Evolutionary conservation across 2,888 invertebrate genomes (phyloP), one percentile per base, ranked within the genome.

Genomic region (Lithophane leautieri): DNA sequence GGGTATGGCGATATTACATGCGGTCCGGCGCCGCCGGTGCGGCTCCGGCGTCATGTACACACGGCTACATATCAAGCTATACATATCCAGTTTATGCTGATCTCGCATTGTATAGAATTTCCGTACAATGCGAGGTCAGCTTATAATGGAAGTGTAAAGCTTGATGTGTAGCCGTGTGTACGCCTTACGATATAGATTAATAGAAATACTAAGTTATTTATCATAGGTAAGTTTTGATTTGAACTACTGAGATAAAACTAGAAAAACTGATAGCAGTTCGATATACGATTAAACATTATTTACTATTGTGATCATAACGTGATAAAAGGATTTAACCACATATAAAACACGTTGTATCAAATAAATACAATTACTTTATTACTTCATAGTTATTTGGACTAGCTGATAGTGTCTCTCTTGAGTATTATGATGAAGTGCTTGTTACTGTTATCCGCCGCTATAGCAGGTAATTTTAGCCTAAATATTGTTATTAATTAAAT

Each of bases 401-500:
- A 73, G 73, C 70, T 71, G 76, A 82, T 82, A 82, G 75, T 78
- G 72, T 63, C 68, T 66, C 63, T 74, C 67, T 77, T 73, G 73
- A 69, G 81, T 50, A 71, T 67, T 16, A 92, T 92, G 92, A 91
- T 92, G 92, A 91, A 91, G 90, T 90, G 86, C 77, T 68, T 90
- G 76, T 73, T 92, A 77, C 81, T 91, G 73, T 83, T 92, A 70
- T 86, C 88, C 78, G 65, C 91, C 87, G 90, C 88, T 87, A 90
- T 92, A 90, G 90, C 92, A 93, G 93, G 79, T 79, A 79, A 76
- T 54, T 47, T 62, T 56, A 40, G 1, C 8, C 14, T 52, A 28
- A 76, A 22, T 25, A 58, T 63, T 34, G 22, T 22, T 62, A 16
- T 14, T 14, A 54, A 42, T n/a, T 4, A 25, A 40, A 67, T n/a